A percentile compares a stretch with the other conserved stretches of the same genome.
These are phyloP conservation scores for Tylochromis polylepis DNA, from an alignment of 2,113 vertebrate species.

Conservation along the genomic window DNA sequence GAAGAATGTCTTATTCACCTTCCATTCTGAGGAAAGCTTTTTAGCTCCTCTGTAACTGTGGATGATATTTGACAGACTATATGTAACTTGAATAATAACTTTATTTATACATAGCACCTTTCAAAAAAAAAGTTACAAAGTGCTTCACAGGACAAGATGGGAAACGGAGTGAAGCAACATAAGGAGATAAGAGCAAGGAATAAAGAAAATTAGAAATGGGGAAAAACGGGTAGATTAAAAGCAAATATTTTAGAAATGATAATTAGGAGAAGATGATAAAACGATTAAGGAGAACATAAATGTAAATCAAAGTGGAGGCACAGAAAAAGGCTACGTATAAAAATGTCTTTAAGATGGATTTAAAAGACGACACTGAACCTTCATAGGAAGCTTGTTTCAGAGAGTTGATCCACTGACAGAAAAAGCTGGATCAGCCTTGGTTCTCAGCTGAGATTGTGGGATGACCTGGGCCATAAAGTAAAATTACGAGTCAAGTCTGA, in stretches of 20 bases:
- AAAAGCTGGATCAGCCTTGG: neutral
- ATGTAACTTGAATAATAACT: neutral
- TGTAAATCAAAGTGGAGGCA: neutral
- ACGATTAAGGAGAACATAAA: neutral
- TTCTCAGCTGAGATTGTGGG: neutral
- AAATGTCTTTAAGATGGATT: neutral
- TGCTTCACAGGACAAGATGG: neutral
- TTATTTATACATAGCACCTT: neutral
- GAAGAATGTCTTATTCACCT: neutral
- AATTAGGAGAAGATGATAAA: neutral
- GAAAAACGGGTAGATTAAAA: neutral
- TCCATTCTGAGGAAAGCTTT: neutral
- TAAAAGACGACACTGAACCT: neutral
- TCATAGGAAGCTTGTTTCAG: neutral
- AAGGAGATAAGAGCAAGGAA: neutral
- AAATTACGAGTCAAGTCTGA: neutral
- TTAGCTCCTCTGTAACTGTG: neutral
- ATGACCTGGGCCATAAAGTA: neutral
- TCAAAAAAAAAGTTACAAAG: neutral
- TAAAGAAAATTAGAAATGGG: neutral
- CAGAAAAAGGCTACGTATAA: neutral
- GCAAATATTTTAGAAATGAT: neutral
- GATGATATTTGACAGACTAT: neutral
- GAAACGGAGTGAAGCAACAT: neutral
- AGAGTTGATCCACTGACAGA: neutral